Percentiles rank a stretch among this genome's conserved stretches.
Evolutionary conservation across 2,797 vertebrate species (phyloP).

Genomic region (Echeneis naucrates): DNA sequence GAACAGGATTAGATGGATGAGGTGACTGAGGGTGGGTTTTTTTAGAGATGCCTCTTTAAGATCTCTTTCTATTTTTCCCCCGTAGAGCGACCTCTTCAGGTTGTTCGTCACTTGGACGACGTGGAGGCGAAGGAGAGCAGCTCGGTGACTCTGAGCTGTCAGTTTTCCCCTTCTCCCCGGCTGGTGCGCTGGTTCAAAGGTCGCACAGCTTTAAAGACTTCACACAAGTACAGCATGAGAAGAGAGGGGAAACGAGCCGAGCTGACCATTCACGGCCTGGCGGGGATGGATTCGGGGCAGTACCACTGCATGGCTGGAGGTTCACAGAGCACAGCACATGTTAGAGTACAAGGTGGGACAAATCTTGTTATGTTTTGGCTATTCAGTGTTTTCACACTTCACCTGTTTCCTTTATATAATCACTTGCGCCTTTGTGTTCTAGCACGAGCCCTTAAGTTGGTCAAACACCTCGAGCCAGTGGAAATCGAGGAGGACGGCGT

Average conservation of each 20-base stretch:
- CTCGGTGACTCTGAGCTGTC: conserved; percentile 89
- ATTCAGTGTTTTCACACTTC: not conserved
- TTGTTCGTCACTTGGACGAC: conserved; percentile 89
- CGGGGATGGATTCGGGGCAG: conserved; percentile 85
- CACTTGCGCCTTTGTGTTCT: not conserved
- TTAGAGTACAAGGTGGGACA: conserved; percentile 91
- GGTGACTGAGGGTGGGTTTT: not conserved
- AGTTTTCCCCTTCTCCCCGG: conserved; percentile 92
- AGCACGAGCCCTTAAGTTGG: conserved; percentile 88
- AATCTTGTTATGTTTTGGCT: not conserved
- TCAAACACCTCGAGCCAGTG: conserved; percentile 86
- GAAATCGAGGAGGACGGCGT: conserved; percentile 87
- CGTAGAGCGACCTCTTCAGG: conserved; percentile 89
- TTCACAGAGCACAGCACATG: conserved; percentile 84
- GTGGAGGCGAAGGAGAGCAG: conserved; percentile 87
- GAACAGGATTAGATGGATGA: not conserved
- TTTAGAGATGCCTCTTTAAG: not conserved
- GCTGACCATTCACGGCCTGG: conserved; percentile 87
- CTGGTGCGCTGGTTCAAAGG: conserved; percentile 93
- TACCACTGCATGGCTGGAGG: conserved; percentile 92
- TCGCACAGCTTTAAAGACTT: conserved; percentile 83
- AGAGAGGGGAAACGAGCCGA: conserved; percentile 87
- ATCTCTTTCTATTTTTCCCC: not conserved
- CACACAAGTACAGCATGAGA: conserved; percentile 89
- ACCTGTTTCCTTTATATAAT: not conserved